These are phyloP conservation scores for Gastracanthus pulcherrimus DNA, from an alignment of 2,888 invertebrate species.

Conservation along the genomic window DNA sequence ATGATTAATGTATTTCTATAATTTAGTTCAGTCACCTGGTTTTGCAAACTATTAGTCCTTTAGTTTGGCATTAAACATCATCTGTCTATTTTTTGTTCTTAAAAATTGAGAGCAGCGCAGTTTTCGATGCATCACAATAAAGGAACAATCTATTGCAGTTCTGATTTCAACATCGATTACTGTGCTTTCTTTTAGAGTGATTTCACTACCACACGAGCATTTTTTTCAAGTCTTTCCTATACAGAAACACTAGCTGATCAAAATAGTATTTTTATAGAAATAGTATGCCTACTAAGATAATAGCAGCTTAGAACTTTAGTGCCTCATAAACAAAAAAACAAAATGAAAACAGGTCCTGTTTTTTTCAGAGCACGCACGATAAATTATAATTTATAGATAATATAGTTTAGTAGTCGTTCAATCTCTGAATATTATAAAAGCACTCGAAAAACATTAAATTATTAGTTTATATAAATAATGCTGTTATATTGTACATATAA, in stretches of 20 bases:
- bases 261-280: conserved; percentile 36
- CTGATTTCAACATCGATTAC: conserved; percentile 52
- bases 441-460: neutral
- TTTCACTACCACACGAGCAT: conserved; percentile 8
- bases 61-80: conserved; percentile 44
- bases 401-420: conserved; percentile 31
- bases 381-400: conserved; percentile 35
- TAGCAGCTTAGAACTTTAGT: conserved; percentile 51
- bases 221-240: conserved; percentile 7
- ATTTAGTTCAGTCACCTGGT: conserved; percentile 48
- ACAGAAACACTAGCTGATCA: conserved; percentile 24
- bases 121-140: conserved; percentile 53
- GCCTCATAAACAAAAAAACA: conserved; percentile 26
- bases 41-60: conserved; percentile 18
- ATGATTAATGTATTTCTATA: conserved; percentile 27
- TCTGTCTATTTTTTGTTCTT: conserved; percentile 18
- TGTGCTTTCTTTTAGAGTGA: conserved; percentile 49
- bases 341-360: conserved; percentile 22
- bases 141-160: conserved; percentile 49
- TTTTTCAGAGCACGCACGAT: conserved; percentile 52
- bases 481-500: neutral
- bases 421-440: conserved; percentile 28
- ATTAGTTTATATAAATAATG: neutral
- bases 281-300: conserved; percentile 46
- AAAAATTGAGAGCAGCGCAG: conserved; percentile 57